These are phyloP conservation scores for Sandelia bainsii DNA, from an alignment of 2,797 vertebrate genomes.

Conservation along the genomic window DNA sequence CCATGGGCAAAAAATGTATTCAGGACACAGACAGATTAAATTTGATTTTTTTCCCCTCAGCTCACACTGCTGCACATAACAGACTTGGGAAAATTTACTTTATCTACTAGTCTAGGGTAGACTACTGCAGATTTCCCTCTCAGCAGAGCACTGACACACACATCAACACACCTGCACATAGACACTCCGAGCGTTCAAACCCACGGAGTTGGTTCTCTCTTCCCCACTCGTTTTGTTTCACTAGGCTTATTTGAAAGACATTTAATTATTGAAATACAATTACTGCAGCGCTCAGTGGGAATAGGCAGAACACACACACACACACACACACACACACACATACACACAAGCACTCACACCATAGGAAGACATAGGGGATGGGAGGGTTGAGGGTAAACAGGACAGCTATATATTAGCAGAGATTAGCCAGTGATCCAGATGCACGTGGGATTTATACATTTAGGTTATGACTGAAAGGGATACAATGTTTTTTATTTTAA, in stretches of 20 bases:
- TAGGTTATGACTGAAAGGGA: constrained; percentile 64
- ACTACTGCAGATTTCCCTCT: constrained; percentile 7
- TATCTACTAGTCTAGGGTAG: neutral
- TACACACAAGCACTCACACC: neutral
- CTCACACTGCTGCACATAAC: constrained; percentile 26
- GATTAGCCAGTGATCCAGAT: constrained; percentile 59
- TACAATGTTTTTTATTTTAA: constrained; percentile 22
- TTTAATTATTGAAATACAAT: constrained; percentile 82
- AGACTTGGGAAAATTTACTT: constrained; percentile 9
- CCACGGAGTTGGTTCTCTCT: constrained; percentile 27
- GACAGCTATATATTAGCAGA: constrained; percentile 45
- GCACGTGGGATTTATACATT: constrained; percentile 62
- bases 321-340: constrained; percentile 25
- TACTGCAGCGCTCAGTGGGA: constrained; percentile 67
- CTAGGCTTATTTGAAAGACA: constrained; percentile 70
- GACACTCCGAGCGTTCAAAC: constrained; percentile 8
- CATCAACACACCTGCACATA: constrained; percentile 5
- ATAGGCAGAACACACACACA: constrained; percentile 42
- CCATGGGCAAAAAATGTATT: neutral
- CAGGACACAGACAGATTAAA: constrained; percentile 32
- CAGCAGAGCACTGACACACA: constrained; percentile 27
- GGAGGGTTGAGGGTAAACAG: constrained; percentile 36
- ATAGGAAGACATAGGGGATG: neutral
- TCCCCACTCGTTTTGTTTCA: constrained; percentile 49
- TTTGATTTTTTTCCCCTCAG: neutral